These are phyloP conservation scores for Sphenopsis melanotis DNA, from an alignment of 2,797 vertebrate genomes.

Conservation along the genomic window DNA sequence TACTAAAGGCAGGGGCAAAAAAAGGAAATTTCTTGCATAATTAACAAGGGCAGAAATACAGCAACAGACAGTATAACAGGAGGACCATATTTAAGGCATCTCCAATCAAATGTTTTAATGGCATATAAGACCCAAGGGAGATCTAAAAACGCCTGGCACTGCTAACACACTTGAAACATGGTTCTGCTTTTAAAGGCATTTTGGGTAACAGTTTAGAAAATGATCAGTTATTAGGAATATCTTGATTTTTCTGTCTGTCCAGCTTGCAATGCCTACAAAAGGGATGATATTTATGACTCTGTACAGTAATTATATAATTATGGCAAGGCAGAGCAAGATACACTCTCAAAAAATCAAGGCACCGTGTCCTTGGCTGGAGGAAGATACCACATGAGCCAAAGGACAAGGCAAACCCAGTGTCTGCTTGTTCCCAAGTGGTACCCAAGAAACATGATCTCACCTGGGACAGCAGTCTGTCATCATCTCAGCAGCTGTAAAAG, in stretches of 20 bases:
- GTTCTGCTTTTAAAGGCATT: background rate
- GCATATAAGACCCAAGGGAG: background rate
- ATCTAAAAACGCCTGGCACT: background rate
- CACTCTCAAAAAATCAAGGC: background rate
- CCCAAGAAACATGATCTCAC: background rate
- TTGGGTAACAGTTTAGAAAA: background rate
- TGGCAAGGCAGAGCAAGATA: background rate
- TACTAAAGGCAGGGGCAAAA: background rate
- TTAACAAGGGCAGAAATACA: conserved; percentile 25
- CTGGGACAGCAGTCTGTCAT: background rate
- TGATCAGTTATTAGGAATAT: background rate
- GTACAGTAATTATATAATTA: background rate
- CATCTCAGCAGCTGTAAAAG: background rate
- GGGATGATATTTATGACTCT: background rate
- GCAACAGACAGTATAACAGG: conserved; percentile 2
- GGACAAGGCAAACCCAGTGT: background rate
- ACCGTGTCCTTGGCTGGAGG: background rate
- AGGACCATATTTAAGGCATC: background rate
- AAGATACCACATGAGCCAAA: background rate
- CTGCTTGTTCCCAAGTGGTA: background rate
- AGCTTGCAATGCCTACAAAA: background rate
- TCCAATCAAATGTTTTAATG: background rate
- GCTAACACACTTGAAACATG: background rate
- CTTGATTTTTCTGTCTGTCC: background rate
- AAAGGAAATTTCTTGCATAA: conserved; percentile 34